Conservation (phyloP, 2,888 invertebrate genomes). For the Keiferia lycopersicella region DNA sequence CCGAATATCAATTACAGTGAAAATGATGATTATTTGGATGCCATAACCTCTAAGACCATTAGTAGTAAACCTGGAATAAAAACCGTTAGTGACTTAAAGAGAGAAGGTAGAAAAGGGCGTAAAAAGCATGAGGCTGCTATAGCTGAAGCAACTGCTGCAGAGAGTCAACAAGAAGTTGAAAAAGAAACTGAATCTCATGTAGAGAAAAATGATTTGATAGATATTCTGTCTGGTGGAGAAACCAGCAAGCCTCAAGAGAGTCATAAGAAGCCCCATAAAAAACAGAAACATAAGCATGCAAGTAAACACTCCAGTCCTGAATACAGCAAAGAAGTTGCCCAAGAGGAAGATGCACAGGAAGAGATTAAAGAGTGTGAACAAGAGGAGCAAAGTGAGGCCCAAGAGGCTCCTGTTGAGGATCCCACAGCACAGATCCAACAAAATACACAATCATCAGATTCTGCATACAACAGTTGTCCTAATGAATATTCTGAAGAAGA, state of each 20-base stretch:
- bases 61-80: slow-evolving; percentile 56
- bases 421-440: slow-evolving; percentile 56
- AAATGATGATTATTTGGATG: slow-evolving; percentile 79
- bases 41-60: slow-evolving; percentile 65
- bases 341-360: slow-evolving; percentile 38
- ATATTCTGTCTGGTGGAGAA: slow-evolving; percentile 60
- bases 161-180: slow-evolving; percentile 48
- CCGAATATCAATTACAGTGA: slow-evolving; percentile 80
- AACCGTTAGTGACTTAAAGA: slow-evolving; percentile 69
- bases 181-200: slow-evolving; percentile 52
- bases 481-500: slow-evolving; percentile 73
- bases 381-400: slow-evolving; percentile 47
- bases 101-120: slow-evolving; percentile 66
- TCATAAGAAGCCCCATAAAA: slow-evolving; percentile 44
- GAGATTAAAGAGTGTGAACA: slow-evolving; percentile 35
- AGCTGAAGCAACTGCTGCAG: slow-evolving; percentile 32
- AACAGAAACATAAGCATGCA: slow-evolving; percentile 63
- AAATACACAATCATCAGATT: slow-evolving; percentile 66
- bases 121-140: slow-evolving; percentile 54
- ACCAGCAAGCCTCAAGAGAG: slow-evolving; percentile 44
- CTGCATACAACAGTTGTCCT: slow-evolving; percentile 73
- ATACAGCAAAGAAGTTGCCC: slow-evolving; percentile 40
- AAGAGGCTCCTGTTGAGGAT: slow-evolving; percentile 51
- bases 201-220: slow-evolving; percentile 63
- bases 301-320: slow-evolving; percentile 60